A percentile compares a stretch with the other conserved stretches of the same genome.
Evolutionary conservation across 2,113 vertebrate genomes (phyloP).

Genomic region (Hypomesus transpacificus): DNA sequence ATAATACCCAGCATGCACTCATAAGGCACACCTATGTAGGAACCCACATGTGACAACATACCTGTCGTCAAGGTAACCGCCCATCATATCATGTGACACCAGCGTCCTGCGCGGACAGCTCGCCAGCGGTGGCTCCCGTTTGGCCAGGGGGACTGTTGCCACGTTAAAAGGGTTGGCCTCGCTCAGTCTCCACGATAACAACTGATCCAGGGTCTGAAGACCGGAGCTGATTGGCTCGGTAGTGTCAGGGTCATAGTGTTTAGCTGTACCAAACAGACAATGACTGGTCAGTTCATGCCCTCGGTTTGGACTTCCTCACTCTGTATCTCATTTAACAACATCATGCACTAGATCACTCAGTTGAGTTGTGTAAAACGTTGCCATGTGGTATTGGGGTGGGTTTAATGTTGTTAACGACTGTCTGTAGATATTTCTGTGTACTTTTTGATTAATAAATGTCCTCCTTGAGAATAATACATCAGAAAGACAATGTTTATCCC

Average conservation of each 20-base stretch:
- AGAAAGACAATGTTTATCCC: too few species aligned
- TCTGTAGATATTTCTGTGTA: too few species aligned
- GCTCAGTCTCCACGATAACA: constrained; percentile 78
- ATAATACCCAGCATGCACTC: too few species aligned
- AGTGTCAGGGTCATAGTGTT: constrained; percentile 81
- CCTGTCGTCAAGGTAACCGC: constrained; percentile 93
- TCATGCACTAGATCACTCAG: neutral
- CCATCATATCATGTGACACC: constrained; percentile 94
- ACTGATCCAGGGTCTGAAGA: constrained; percentile 80
- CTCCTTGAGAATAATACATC: too few species aligned
- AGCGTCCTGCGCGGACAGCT: constrained; percentile 72
- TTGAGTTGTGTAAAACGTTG: too few species aligned
- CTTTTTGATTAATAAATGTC: too few species aligned
- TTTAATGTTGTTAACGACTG: too few species aligned
- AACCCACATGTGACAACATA: constrained; percentile 40
- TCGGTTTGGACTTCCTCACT: neutral
- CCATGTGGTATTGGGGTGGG: too few species aligned
- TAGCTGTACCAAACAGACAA: constrained; percentile 58
- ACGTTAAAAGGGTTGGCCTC: constrained; percentile 77
- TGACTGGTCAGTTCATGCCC: neutral
- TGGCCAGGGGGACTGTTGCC: constrained; percentile 63
- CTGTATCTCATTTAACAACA: neutral
- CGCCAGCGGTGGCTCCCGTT: constrained; percentile 74
- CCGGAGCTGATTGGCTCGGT: constrained; percentile 82
- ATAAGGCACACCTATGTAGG: too few species aligned